These are phyloP conservation scores for Hirundo rustica DNA, from an alignment of 2,797 vertebrate species.

Conservation along the genomic window DNA sequence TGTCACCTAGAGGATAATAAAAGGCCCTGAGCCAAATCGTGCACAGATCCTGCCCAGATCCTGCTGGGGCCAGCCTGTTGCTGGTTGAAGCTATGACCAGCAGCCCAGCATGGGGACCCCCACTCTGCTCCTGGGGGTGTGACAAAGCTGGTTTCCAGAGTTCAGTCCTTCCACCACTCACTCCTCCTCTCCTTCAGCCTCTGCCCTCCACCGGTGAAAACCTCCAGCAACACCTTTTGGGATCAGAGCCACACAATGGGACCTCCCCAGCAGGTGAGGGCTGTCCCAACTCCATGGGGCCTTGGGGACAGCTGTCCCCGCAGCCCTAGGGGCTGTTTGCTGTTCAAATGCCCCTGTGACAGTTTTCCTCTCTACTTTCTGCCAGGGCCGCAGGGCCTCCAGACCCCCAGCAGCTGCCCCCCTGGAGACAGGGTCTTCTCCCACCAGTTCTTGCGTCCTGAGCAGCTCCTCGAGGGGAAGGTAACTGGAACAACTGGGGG, in stretches of 20 bases:
- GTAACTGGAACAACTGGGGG: constrained; percentile 26
- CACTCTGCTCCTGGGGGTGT: not conserved
- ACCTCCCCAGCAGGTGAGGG: constrained; percentile 49
- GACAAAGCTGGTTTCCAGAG: not conserved
- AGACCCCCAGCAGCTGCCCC: constrained; percentile 49
- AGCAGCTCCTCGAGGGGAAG: constrained; percentile 80
- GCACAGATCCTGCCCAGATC: not conserved
- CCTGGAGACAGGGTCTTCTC: constrained; percentile 72
- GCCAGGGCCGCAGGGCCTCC: constrained; percentile 61
- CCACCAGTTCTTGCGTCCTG: constrained; percentile 74
- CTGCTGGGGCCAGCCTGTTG: not conserved
- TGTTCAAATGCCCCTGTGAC: not conserved
- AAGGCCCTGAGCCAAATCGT: not conserved
- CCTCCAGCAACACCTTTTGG: constrained; percentile 51
- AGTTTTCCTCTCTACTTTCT: not conserved
- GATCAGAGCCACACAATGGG: constrained; percentile 42
- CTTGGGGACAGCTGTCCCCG: not conserved
- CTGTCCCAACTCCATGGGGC: not conserved
- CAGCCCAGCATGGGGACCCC: not conserved
- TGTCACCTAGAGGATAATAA: not conserved
- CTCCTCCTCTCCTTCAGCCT: constrained; percentile 45
- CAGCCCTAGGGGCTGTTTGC: accelerated
- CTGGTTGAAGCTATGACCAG: not conserved
- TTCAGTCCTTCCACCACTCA: not conserved
- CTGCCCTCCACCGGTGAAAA: constrained; percentile 66